Conservation (phyloP, 2,113 vertebrate genomes). For the Cyanoderma ruficeps region DNA sequence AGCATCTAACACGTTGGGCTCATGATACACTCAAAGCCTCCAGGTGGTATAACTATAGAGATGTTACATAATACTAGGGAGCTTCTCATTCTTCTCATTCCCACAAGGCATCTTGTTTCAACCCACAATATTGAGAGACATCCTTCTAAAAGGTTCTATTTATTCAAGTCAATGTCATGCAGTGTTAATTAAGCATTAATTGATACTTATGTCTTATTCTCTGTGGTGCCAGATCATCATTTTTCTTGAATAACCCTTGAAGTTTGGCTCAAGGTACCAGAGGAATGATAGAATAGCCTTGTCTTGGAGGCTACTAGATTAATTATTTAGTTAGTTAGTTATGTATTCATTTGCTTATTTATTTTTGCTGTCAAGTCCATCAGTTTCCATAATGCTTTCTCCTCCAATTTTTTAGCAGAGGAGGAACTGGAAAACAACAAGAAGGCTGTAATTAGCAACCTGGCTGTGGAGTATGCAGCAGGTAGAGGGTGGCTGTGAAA, state of each 20-base stretch:
- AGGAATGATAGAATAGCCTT: background rate
- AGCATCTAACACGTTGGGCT: background rate
- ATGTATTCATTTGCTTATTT: background rate
- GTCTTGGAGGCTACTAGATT: background rate
- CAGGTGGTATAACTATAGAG: background rate
- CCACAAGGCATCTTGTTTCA: background rate
- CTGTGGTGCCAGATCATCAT: background rate
- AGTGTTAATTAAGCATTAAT: conserved; percentile 50
- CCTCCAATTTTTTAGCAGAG: background rate
- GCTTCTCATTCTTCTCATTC: background rate
- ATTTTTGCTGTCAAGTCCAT: background rate
- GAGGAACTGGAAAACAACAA: conserved; percentile 18
- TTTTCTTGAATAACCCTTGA: conserved; percentile 6
- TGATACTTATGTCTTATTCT: background rate
- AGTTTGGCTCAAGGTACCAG: background rate
- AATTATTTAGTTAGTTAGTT: background rate
- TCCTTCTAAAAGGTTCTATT: background rate
- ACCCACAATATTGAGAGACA: background rate
- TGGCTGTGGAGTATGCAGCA: background rate
- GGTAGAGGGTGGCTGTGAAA: background rate
- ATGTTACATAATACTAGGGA: background rate
- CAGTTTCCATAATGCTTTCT: background rate
- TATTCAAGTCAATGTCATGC: conserved; percentile 16
- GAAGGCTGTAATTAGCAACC: background rate
- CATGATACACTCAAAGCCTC: background rate